Base-by-base conservation (phyloP, 2,888 invertebrate species). In the Podabrus alpinus region DNA sequence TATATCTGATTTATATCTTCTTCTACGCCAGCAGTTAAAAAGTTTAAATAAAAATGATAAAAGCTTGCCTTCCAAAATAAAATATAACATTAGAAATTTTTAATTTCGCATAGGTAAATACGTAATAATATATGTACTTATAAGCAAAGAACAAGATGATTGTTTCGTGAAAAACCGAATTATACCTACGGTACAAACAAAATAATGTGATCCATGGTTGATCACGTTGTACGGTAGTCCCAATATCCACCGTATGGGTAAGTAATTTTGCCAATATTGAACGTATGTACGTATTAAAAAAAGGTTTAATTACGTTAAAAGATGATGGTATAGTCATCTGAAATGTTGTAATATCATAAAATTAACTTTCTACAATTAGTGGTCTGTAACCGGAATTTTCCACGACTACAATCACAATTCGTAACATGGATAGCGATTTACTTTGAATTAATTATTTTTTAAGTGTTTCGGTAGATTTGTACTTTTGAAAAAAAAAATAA, bases 1-100 rank as follows among this genome's bases (percentile, higher is more conserved):
- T 72, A 71, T 68, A 73, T 69, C 71, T 67, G 70, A 74, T 74
- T 77, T 77, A 74, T 71, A 61, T 71, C 21, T 59, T 70, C 70
- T 74, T 66, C 59, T 66, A 73, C 69, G 66, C 71, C 21, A 16
- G 45, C 15, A 71, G 59, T 21, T 9, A 45, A 45, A 45, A 19
- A 19, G 7, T 13, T n/a, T 19, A n/a, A 19, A 64, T 17, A 59
- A 13, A n/a, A 16, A 61, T 1, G 10, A 21, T 25, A 25, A 25
- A 25, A 25, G 11, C 25, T 29, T 29, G 25, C 60, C n/a, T 16
- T 17, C 11, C 9, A 62, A 62, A 62, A 45, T 45, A 45, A 45
- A 45, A n/a, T n/a, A n/a, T n/a, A n/a, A n/a, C n/a, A n/a, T n/a
- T n/a, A n/a, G n/a, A n/a, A n/a, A n/a, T n/a, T n/a, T n/a, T n/a